Percentiles rank a stretch among this genome's conserved stretches.
phyloP scores from a whole-genome alignment of 2,797 vertebrate genomes.

The Adrianichthys oophorus region DNA sequence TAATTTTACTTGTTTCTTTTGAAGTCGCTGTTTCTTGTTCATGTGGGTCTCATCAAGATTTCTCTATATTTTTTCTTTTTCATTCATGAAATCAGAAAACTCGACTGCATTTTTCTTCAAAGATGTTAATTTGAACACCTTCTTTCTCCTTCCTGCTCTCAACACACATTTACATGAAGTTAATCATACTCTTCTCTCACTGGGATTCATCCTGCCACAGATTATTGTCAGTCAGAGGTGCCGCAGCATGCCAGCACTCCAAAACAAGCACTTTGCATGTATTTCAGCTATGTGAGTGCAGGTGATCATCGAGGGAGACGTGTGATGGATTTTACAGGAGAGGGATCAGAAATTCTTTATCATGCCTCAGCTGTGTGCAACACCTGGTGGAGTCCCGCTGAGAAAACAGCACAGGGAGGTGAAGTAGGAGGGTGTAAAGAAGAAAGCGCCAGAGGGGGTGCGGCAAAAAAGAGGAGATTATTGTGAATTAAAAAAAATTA shows the following conservation, averaged over 20 bases:
- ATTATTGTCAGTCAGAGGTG: constrained; percentile 27
- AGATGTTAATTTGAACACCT: constrained; percentile 23
- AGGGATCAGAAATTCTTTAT: constrained; percentile 46
- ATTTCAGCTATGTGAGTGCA: constrained; percentile 32
- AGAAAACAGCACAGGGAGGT: constrained; percentile 19
- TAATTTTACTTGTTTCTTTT: constrained; percentile 39
- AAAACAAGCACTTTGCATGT: constrained; percentile 48
- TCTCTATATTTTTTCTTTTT: no score
- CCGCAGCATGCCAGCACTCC: constrained; percentile 30
- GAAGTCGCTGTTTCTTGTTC: constrained; percentile 47
- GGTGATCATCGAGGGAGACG: constrained; percentile 38
- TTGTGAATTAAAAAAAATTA: not conserved
- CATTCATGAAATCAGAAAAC: constrained; percentile 21
- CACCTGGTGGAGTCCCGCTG: constrained; percentile 54
- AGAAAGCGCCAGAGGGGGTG: not conserved
- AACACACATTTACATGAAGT: constrained; percentile 25
- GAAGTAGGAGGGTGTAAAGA: constrained; percentile 11
- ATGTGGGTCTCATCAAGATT: constrained; percentile 21
- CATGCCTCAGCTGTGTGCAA: constrained; percentile 54
- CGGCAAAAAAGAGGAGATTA: constrained; percentile 2
- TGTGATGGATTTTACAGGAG: constrained; percentile 48
- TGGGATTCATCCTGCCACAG: constrained; percentile 12
- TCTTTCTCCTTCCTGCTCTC: not conserved
- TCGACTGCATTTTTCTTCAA: no score
- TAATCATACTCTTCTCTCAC: constrained; percentile 9